These are phyloP conservation scores for Loxodonta africana DNA, from an alignment of 2,113 vertebrate species.

Conservation along the genomic window DNA sequence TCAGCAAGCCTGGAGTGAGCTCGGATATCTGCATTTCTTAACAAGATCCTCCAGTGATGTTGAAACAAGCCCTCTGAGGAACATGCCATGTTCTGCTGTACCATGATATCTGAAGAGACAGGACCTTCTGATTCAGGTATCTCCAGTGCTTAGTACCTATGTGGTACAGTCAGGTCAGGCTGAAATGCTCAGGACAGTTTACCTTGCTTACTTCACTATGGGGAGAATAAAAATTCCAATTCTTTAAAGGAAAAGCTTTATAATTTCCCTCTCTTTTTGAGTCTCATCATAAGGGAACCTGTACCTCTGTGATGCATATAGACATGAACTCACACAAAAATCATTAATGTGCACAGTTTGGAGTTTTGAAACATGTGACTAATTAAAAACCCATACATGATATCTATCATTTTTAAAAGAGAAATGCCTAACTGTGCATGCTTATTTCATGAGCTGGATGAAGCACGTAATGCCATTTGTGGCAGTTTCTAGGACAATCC, in stretches of 20 bases:
- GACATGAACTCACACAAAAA: not conserved
- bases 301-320: not conserved
- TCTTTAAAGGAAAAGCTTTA: not conserved
- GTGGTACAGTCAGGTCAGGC: not conserved
- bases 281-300: not conserved
- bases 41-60: not conserved
- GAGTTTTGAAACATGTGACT: not conserved
- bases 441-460: not conserved
- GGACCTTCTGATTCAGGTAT: not conserved
- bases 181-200: not conserved
- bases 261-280: not conserved
- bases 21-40: not conserved
- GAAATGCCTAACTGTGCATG: not conserved
- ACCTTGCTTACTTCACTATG: not conserved
- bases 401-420: not conserved
- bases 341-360: not conserved
- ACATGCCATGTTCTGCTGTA: not conserved
- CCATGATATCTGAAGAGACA: not conserved
- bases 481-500: not conserved
- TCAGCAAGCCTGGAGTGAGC: not conserved
- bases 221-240: not conserved
- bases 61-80: not conserved
- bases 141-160: not conserved
- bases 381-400: not conserved
- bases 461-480: not conserved